A percentile compares a stretch with the other conserved stretches of the same genome.
Conservation (phyloP, 2,113 vertebrate species). For the Callocephalon fimbriatum region DNA sequence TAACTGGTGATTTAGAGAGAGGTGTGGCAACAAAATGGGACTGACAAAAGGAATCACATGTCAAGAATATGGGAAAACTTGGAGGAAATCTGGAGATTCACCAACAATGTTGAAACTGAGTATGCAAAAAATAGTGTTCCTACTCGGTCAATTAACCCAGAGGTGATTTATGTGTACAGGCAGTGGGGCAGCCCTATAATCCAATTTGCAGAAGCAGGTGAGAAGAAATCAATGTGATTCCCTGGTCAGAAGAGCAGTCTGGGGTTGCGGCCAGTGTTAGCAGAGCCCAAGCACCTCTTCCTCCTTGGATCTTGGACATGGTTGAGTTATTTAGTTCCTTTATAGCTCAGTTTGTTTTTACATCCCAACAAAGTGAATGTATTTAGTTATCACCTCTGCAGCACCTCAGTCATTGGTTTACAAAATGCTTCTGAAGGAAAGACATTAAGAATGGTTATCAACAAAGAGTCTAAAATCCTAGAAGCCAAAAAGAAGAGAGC, state of each 20-base stretch:
- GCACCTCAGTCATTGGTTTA: not conserved
- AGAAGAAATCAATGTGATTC: not conserved
- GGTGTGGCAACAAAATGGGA: not conserved
- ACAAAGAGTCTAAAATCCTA: not conserved
- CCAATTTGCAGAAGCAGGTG: not conserved
- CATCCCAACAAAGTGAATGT: not conserved
- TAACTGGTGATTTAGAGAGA: not conserved
- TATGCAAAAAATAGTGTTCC: not conserved
- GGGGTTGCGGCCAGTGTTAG: not conserved
- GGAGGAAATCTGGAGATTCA: not conserved
- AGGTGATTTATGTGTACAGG: not conserved
- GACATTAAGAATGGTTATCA: not conserved
- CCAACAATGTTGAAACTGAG: not conserved
- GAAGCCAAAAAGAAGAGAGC: not conserved
- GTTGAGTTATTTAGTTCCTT: not conserved
- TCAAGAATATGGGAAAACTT: not conserved
- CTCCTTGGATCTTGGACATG: not conserved
- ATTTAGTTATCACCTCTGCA: not conserved
- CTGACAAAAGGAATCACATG: not conserved
- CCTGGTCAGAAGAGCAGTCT: not conserved
- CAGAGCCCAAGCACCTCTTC: not conserved
- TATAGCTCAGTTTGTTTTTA: not conserved
- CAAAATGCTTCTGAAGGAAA: not conserved
- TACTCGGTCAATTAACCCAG: not conserved
- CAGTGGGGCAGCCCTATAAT: not conserved